Evolutionary conservation across 2,888 invertebrate genomes (phyloP).

Genomic region (Caenorhabditis japonica): DNA sequence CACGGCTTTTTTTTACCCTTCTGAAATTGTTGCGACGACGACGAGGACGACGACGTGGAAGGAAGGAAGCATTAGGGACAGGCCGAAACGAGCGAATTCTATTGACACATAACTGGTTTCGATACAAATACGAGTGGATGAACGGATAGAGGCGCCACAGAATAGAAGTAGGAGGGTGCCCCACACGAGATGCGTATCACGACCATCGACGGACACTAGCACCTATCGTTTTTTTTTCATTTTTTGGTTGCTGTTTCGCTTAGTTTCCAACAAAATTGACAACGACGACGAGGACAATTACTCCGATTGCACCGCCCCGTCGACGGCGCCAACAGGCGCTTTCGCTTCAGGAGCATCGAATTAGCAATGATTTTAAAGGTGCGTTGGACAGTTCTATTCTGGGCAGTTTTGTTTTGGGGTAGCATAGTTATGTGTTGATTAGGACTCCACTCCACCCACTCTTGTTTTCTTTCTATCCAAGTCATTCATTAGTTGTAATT

Average conservation of each 20-base stretch:
- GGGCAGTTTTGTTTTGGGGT: no score
- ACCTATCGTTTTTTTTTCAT: background rate
- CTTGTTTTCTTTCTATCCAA: no score
- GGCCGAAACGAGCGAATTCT: background rate
- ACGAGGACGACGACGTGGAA: no score
- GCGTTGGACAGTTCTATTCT: no score
- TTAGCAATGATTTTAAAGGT: constrained; percentile 43
- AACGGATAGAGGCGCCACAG: constrained; percentile 25
- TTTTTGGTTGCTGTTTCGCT: no score
- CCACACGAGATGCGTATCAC: constrained; percentile 44
- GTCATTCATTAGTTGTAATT: no score
- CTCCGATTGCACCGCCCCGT: constrained; percentile 48
- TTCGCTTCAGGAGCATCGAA: constrained; percentile 26
- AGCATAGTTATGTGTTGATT: no score
- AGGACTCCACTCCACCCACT: no score
- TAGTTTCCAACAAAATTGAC: no score
- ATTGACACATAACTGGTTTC: constrained; percentile 44
- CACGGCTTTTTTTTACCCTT: background rate
- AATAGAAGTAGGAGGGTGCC: constrained; percentile 6
- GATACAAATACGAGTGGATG: constrained; percentile 38
- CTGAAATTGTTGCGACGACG: constrained; percentile 2
- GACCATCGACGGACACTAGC: constrained; percentile 28
- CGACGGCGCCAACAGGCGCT: constrained; percentile 35
- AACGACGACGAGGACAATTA: constrained; percentile 11
- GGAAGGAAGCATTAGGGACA: background rate